Conservation (phyloP, 2,113 vertebrate species). For the Megaceryle maxima region DNA sequence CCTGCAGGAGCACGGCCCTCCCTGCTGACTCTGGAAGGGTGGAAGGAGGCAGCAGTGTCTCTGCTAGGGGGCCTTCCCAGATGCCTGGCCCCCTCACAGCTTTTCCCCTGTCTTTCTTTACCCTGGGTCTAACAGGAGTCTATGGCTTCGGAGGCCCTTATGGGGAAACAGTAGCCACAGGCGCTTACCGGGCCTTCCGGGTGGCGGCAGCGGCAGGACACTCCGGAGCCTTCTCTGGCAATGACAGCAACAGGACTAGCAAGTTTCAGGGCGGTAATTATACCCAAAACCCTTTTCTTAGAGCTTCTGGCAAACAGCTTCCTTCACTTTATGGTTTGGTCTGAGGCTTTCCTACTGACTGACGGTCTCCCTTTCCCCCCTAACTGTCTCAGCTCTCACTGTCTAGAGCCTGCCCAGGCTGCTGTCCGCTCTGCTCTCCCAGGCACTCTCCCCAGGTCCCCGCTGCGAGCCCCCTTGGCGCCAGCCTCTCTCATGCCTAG, state of each 20-base stretch:
- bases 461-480: not conserved
- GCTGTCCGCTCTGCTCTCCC: not conserved
- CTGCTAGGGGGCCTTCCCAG: not conserved
- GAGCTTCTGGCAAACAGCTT: slow-evolving; percentile 60
- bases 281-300: slow-evolving; percentile 66
- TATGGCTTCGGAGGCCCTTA: slow-evolving; percentile 84
- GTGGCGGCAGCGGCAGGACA: slow-evolving; percentile 78
- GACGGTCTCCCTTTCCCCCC: slow-evolving; percentile 28
- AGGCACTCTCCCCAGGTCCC: not conserved
- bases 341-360: slow-evolving; percentile 55
- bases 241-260: slow-evolving; percentile 83
- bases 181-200: slow-evolving; percentile 82
- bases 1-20: fast-evolving
- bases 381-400: slow-evolving; percentile 47
- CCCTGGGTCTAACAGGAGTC: slow-evolving; percentile 78
- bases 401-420: not conserved
- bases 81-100: slow-evolving; percentile 61
- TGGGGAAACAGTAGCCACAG: slow-evolving; percentile 82
- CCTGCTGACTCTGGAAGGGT: not conserved
- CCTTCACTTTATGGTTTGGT: slow-evolving; percentile 26
- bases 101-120: slow-evolving; percentile 74
- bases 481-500: not conserved
- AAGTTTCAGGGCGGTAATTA: slow-evolving; percentile 87
- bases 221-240: slow-evolving; percentile 82
- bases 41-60: not conserved